Evolutionary conservation across 2,113 vertebrate species (phyloP).

Genomic region (Laticauda laticaudata): DNA sequence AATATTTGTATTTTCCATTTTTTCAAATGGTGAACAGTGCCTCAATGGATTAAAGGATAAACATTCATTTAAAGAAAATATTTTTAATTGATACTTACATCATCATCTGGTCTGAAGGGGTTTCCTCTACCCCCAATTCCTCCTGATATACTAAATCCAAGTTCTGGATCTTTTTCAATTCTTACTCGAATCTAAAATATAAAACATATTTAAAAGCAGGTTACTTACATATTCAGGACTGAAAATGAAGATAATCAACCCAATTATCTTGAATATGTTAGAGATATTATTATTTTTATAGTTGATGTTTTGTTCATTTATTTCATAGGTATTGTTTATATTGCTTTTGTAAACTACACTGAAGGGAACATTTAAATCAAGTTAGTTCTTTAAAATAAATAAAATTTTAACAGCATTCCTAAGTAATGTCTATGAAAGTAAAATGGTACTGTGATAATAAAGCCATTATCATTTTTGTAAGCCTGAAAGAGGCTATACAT

Average conservation of each 20-base stretch:
- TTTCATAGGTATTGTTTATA: neutral
- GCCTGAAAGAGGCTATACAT: neutral
- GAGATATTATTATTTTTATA: neutral
- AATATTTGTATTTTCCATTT: neutral
- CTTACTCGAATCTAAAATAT: conserved; percentile 84
- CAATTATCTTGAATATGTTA: neutral
- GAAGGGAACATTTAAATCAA: neutral
- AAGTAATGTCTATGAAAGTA: neutral
- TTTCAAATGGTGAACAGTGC: neutral
- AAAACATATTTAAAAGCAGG: neutral
- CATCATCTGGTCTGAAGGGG: conserved; percentile 92
- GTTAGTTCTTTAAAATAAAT: neutral
- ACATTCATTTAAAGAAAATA: conserved; percentile 19
- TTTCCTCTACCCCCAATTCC: conserved; percentile 95
- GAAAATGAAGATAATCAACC: neutral
- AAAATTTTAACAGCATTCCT: neutral
- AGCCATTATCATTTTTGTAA: neutral
- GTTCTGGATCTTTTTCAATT: conserved; percentile 95
- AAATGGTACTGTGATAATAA: neutral
- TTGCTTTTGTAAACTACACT: neutral
- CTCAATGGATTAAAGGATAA: neutral
- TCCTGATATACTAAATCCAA: conserved; percentile 99
- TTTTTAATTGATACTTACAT: conserved; percentile 74
- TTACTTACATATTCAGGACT: neutral
- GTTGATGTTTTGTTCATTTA: neutral